These are phyloP conservation scores for Glossophaga mutica DNA, from an alignment of 2,797 vertebrate genomes.

Conservation along the genomic window DNA sequence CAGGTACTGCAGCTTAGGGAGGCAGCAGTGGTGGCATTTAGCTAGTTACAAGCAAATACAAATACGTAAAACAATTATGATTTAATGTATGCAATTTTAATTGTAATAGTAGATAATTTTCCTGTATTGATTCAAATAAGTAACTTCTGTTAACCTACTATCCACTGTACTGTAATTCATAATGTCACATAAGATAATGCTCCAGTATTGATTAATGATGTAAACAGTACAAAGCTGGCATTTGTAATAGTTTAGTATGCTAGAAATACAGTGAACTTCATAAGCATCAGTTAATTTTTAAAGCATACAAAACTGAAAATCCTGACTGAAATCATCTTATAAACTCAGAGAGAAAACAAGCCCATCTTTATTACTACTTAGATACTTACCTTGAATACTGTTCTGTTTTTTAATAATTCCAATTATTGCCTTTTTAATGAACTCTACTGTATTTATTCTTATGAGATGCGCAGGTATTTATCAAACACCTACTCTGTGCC, in stretches of 20 bases:
- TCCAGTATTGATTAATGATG: slow-evolving; percentile 10
- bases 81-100: slow-evolving; percentile 14
- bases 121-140: slow-evolving; percentile 31
- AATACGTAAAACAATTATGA: slow-evolving; percentile 9
- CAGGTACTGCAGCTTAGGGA: background rate
- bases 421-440: slow-evolving; percentile 46
- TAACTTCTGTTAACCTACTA: slow-evolving; percentile 24
- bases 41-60: slow-evolving; percentile 15
- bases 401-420: slow-evolving; percentile 35
- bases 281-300: slow-evolving; percentile 47
- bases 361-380: slow-evolving; percentile 18
- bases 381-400: slow-evolving; percentile 40
- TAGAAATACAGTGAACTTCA: slow-evolving; percentile 36
- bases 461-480: slow-evolving; percentile 34
- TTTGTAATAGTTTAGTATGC: slow-evolving; percentile 15
- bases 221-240: slow-evolving; percentile 21
- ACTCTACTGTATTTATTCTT: slow-evolving; percentile 38
- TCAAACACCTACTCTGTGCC: background rate
- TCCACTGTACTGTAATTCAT: slow-evolving; percentile 45
- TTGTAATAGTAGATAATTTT: slow-evolving; percentile 16
- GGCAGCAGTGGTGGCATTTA: background rate
- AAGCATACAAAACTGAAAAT: slow-evolving; percentile 37
- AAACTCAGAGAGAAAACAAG: slow-evolving; percentile 45
- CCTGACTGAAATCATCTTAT: slow-evolving; percentile 9
- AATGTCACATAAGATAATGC: background rate